Conservation (phyloP, 2,797 vertebrate species). For the Pteropus rufus region DNA sequence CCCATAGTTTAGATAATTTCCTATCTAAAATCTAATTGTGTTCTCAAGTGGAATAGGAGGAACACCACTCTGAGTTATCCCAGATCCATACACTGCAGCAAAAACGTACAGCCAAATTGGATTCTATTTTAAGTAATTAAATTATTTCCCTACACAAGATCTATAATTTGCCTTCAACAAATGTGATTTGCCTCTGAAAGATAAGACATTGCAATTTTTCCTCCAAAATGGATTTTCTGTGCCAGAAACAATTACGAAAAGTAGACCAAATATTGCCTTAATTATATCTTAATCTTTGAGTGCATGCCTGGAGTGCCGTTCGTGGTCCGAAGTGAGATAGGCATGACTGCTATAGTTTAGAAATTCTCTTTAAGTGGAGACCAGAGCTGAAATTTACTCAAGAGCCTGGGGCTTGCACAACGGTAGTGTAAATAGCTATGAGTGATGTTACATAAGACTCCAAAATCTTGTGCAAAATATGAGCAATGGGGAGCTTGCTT, state of each 20-base stretch:
- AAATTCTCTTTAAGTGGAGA: constrained; percentile 56
- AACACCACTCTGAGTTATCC: constrained; percentile 63
- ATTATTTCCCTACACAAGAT: constrained; percentile 72
- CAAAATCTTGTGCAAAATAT: constrained; percentile 71
- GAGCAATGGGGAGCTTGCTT: constrained; percentile 43
- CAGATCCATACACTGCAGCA: constrained; percentile 64
- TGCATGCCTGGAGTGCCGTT: neutral
- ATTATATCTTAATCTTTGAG: constrained; percentile 51
- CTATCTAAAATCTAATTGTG: constrained; percentile 73
- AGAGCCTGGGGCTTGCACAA: constrained; percentile 69
- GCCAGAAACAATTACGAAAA: constrained; percentile 70
- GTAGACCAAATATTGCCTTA: constrained; percentile 70
- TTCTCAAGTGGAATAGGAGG: constrained; percentile 59
- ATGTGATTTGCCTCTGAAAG: constrained; percentile 74
- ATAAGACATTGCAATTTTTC: constrained; percentile 70
- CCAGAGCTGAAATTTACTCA: constrained; percentile 65
- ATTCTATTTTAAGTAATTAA: constrained; percentile 76
- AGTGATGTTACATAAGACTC: constrained; percentile 63
- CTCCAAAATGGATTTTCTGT: constrained; percentile 67
- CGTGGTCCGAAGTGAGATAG: neutral
- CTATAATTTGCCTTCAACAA: constrained; percentile 75
- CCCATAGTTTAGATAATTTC: constrained; percentile 68
- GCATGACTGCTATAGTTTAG: neutral
- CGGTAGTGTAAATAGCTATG: constrained; percentile 48
- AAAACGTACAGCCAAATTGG: constrained; percentile 70